phyloP scores from a whole-genome alignment of 2,113 vertebrate species.

The Anolis carolinensis region DNA sequence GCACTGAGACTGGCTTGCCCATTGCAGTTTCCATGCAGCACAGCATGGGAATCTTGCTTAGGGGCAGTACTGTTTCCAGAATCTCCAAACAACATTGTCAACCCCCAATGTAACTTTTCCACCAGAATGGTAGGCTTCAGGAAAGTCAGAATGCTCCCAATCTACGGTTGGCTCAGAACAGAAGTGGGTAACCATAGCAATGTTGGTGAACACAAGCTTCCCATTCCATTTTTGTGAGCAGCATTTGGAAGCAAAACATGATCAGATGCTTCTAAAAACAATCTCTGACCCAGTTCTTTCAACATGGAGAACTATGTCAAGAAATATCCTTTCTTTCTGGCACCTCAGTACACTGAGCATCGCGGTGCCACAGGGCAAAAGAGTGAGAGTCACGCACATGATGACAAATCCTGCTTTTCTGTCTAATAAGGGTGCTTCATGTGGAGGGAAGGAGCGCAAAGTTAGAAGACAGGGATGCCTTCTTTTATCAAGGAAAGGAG shows the following conservation, averaged over 20 bases:
- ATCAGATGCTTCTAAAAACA: constrained; percentile 37
- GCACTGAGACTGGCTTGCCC: background rate
- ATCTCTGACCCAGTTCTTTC: constrained; percentile 42
- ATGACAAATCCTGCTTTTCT: constrained; percentile 18
- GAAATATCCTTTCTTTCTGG: constrained; percentile 45
- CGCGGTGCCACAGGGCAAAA: constrained; percentile 20
- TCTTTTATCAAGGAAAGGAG: background rate
- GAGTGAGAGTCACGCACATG: background rate
- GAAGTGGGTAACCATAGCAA: background rate
- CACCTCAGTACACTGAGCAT: constrained; percentile 29
- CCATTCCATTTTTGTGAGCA: constrained; percentile 26
- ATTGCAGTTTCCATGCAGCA: background rate
- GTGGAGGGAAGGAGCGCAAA: background rate
- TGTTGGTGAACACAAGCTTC: background rate
- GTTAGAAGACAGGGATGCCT: no score
- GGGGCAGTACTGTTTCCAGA: background rate
- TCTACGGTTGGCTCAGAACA: background rate
- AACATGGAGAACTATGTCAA: constrained; percentile 19
- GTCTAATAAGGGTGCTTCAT: background rate
- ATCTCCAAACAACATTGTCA: background rate
- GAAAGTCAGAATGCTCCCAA: accelerated
- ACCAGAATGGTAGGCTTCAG: background rate
- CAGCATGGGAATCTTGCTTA: background rate
- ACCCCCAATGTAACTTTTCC: background rate
- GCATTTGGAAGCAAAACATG: constrained; percentile 5